Conservation (phyloP, 2,888 invertebrate species). For the Escarpia spicata region DNA sequence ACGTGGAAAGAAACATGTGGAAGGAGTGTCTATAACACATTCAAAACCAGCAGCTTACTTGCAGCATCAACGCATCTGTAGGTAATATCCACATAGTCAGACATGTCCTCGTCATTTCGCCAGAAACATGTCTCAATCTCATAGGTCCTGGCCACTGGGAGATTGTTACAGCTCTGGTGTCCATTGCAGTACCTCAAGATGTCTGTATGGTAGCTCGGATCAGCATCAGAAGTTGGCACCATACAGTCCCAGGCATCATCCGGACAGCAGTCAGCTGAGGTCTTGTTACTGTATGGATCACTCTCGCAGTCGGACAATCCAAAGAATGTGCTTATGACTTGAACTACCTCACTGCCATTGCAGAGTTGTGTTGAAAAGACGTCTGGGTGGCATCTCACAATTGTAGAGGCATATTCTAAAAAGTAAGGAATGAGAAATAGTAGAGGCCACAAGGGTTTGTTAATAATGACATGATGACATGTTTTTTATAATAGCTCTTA, state of each 20-base stretch:
- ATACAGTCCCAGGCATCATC: background rate
- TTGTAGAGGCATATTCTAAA: background rate
- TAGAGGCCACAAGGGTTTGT: background rate
- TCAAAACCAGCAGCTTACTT: background rate
- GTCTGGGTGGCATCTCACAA: background rate
- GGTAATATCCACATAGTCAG: background rate
- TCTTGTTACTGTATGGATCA: background rate
- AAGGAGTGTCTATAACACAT: too few species aligned
- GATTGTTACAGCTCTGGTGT: background rate
- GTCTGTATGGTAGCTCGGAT: background rate
- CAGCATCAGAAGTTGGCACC: background rate
- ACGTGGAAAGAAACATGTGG: too few species aligned
- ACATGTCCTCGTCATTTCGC: background rate
- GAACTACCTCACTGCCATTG: background rate
- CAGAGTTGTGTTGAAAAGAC: background rate
- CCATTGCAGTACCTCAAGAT: background rate
- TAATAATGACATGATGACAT: background rate
- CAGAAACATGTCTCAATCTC: background rate
- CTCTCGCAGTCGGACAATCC: background rate
- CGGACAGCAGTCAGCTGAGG: background rate
- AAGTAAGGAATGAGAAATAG: background rate
- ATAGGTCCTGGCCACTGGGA: background rate
- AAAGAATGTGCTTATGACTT: background rate
- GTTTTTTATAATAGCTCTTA: background rate
- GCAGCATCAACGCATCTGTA: background rate